Conservation (phyloP, 2,888 invertebrate species). For the Stenchaetothrips biformis region DNA sequence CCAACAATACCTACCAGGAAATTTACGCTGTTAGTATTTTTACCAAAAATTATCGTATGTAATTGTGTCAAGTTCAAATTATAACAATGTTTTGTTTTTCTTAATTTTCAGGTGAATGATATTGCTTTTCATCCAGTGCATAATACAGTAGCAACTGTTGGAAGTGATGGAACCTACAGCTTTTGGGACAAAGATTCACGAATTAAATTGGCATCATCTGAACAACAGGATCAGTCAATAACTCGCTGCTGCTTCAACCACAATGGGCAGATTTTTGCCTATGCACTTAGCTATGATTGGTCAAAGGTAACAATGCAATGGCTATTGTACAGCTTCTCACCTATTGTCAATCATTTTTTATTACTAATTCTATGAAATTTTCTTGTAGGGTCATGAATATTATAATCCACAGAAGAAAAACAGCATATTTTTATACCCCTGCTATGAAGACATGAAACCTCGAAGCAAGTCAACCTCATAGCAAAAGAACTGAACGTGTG, state of each 20-base stretch:
- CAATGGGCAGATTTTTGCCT: conserved; percentile 96
- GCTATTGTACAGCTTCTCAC: not conserved
- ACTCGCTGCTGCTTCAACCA: conserved; percentile 91
- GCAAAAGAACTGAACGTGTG: too few species aligned
- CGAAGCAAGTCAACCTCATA: conserved; percentile 36
- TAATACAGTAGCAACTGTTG: conserved; percentile 94
- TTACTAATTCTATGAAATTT: conserved; percentile 23
- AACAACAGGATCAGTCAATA: conserved; percentile 89
- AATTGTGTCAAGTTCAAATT: conserved; percentile 32
- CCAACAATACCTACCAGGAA: conserved; percentile 73
- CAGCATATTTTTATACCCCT: conserved; percentile 89
- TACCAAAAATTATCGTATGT: conserved; percentile 38
- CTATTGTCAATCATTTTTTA: not conserved
- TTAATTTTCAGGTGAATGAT: conserved; percentile 68
- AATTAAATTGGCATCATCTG: conserved; percentile 95
- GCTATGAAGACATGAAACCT: conserved; percentile 95
- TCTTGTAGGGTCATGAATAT: conserved; percentile 79
- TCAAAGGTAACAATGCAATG: conserved; percentile 65
- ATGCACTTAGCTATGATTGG: conserved; percentile 98
- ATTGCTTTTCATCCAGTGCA: conserved; percentile 96
- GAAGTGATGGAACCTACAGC: conserved; percentile 94
- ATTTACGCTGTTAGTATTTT: conserved; percentile 56
- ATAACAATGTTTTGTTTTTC: conserved; percentile 15
- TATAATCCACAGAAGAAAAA: conserved; percentile 92
- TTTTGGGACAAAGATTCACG: conserved; percentile 99